Base-by-base conservation (phyloP, 2,797 vertebrate genomes). In the Enteromius paludinosus region DNA sequence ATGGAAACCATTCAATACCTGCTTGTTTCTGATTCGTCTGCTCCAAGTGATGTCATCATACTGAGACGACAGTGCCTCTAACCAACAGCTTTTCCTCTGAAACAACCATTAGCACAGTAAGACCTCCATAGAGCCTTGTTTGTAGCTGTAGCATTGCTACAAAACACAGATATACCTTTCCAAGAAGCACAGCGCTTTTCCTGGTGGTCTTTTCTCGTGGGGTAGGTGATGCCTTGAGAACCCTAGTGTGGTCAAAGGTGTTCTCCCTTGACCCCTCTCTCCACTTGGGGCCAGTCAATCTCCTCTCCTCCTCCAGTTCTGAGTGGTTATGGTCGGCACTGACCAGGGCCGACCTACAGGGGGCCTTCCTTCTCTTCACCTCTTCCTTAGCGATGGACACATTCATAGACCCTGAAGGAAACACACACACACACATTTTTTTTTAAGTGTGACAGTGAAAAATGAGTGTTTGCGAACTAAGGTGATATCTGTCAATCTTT, bases 301-400 rank as follows among this genome's bases (percentile, higher is more conserved):
- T 95, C 87, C 91, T 95, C 74, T 92, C 90, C 86, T 89, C 78
- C 0, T 87, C 72, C 88, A 93, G 47, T 91, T 96, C 90, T 83
- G 87, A 85, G 68, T 87, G 91, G 85, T 92, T 87, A 1, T 90
- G 87, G 28, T 91, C 91, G 64, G 88, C 66, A 83, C 78, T 89
- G 82, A 82, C 79, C 71, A 86, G 77, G 20, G 86, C 11, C 1
- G 88, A 88, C 85, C 94, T 96, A 83, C 90, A 93, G 0, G 94
- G 89, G 0, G 91, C 89, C 81, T 94, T 93, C 82, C 86, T 94
- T 85, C 94, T 96, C 91, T 96, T 96, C 85, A 96, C 93, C 81
- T 95, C 95, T 0, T 91, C 92, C 82, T 96, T 96, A 62, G 77
- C 25, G 41, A 81, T 83, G n/a, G 84, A 61, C 74, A 85, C 23